Conservation (phyloP, 2,113 vertebrate genomes). For the Columba livia region DNA sequence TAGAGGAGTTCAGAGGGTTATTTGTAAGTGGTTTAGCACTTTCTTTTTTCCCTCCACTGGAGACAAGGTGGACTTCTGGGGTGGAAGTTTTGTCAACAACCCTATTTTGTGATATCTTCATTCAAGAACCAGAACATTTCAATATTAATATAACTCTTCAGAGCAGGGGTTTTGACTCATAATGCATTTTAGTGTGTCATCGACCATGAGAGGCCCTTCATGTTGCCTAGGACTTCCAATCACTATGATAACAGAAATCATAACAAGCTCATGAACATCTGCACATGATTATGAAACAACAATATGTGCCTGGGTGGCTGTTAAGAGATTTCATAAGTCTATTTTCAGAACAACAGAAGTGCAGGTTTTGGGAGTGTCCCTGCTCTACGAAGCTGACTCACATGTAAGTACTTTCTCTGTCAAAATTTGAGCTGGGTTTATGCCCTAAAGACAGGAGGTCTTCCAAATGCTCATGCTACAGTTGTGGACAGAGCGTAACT, state of each 20-base stretch:
- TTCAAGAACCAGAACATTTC: not conserved
- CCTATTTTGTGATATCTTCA: not conserved
- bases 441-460: not conserved
- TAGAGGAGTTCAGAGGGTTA: not conserved
- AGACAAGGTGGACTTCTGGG: not conserved
- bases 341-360: conserved; percentile 12
- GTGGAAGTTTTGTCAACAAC: not conserved
- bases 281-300: not conserved
- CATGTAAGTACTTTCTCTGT: not conserved
- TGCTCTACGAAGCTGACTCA: conserved; percentile 18
- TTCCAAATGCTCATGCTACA: not conserved
- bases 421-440: not conserved
- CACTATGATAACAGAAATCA: not conserved
- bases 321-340: not conserved
- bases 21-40: not conserved
- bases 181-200: not conserved
- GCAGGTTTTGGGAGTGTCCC: not conserved
- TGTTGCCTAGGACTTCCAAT: not conserved
- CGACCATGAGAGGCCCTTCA: not conserved
- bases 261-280: not conserved
- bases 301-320: not conserved
- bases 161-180: not conserved
- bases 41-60: not conserved
- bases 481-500: not conserved
- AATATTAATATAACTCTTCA: not conserved